Evolutionary conservation across 2,888 invertebrate genomes (phyloP), one percentile per base, ranked within the genome.

Genomic region (Hypena proboscidalis): DNA sequence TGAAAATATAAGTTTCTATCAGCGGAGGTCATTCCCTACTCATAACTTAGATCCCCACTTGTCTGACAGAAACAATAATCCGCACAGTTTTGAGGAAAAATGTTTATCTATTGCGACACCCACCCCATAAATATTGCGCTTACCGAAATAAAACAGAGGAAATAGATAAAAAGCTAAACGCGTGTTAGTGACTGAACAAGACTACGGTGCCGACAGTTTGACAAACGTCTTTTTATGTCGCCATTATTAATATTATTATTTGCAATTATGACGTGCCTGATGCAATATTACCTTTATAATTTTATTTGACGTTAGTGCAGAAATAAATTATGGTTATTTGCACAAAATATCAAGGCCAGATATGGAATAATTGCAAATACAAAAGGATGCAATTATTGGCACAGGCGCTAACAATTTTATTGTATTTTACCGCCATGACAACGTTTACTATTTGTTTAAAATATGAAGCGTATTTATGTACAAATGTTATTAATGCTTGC

Each of bases 61-160:
- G 71, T 73, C 80, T 77, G 83, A 80, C 80, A 83, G 78, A 82
- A 87, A 86, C 90, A 89, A 88, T 88, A 87, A 90, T 88, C 85
- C 81, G 61, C 69, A 76, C 81, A 80, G 71, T 85, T 86, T 83
- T 78, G 78, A 83, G 83, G 82, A 81, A 81, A 50, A 85, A 80
- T 77, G 79, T 86, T 90, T 91, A 91, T 91, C 91, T 78, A 78
- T 54, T 60, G 64, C 70, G 77, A 79, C 90, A 91, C 86, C 83
- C 89, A 77, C 74, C 74, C 76, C 85, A 86, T 90, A 90, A 90
- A 90, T 89, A 87, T 74, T 66, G 70, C 54, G 73, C 74, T 72
- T 66, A 72, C 74, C 66, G 71, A 75, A 87, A 84, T 85, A 84
- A 85, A 86, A 86, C 81, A 83, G 77, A 80, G 80, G 80, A 82